phyloP scores from a whole-genome alignment of 2,113 vertebrate species.

The Anoura caudifer region DNA sequence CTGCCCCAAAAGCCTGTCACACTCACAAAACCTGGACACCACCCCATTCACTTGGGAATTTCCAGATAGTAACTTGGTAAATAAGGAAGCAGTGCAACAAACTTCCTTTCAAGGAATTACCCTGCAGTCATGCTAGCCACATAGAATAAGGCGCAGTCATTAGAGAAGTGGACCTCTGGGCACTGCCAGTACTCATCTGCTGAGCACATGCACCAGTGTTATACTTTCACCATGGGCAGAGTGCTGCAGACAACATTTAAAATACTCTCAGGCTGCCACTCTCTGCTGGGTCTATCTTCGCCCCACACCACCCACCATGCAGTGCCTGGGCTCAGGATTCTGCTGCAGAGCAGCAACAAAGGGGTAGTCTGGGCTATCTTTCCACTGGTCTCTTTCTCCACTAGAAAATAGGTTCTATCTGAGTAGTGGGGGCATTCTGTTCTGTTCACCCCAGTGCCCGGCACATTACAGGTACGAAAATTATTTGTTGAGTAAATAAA shows the following conservation, averaged over 20 bases:
- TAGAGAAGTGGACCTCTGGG: neutral
- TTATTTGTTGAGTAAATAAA: neutral
- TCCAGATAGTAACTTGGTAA: neutral
- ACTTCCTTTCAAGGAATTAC: neutral
- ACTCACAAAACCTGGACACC: neutral
- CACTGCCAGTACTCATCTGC: neutral
- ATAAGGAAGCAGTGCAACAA: neutral
- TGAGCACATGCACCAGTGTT: neutral
- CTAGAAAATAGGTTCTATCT: neutral
- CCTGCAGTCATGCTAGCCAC: neutral
- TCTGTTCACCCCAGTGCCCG: neutral
- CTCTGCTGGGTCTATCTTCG: neutral
- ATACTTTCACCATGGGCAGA: rapidly evolving
- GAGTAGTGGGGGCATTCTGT: neutral
- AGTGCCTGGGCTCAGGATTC: too few relatives aligned
- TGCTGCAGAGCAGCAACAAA: too few relatives aligned
- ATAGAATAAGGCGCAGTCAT: neutral
- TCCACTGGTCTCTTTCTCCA: neutral
- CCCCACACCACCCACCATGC: neutral
- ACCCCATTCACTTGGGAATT: neutral
- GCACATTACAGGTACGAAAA: neutral
- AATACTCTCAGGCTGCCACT: neutral
- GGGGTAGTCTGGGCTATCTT: neutral
- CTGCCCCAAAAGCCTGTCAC: rapidly evolving
- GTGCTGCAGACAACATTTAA: neutral